Base-by-base conservation (phyloP, 2,888 invertebrate species). In the Xanthorhoe spadicearia region DNA sequence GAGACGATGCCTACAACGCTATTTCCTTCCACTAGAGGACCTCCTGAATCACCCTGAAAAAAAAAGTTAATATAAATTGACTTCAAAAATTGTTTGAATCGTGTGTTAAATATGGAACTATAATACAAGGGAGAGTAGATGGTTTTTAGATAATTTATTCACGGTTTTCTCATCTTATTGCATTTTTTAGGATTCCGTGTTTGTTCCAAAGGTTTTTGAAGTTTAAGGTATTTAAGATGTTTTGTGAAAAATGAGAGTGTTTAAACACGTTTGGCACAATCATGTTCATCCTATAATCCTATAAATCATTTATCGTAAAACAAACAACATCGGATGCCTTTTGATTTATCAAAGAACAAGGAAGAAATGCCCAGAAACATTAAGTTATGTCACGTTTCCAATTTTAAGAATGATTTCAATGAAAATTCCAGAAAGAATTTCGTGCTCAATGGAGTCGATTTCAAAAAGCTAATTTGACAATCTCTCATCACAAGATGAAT, bases 21-120 rank as follows among this genome's bases (percentile, higher is more conserved):
- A 50, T 77, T 78, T 0, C 76, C 81, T 62, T 88, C 85, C 35
- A 92, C 88, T 15, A 94, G 77, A 0, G 94, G 94, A 2, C 94
- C 94, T 0, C 94, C 94, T 18, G 94, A 94, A 70, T 94, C 94
- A 68, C 94, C 94, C 90, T 94, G 83, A 80, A 85, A 66, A 15
- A 9, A 67, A 38, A 18, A 50, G 23, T 3, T 23, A 23, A 1
- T 23, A 1, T 3, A 23, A 23, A 23, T 23, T 4, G 23, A 23
- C 1, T 23, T 23, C 23, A 23, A 23, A n/a, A 23, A 4, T 23
- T 23, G 23, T 4, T 23, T 23, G 23, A 4, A 4, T 23, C 23
- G 23, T 23, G 4, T 23, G 23, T 23, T 23, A 4, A 23, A 23
- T 23, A 23, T n/a, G n/a, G n/a, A n/a, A n/a, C n/a, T n/a, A n/a